These are phyloP conservation scores for Horisme vitalbata DNA, from an alignment of 2,888 invertebrate species.

Conservation along the genomic window DNA sequence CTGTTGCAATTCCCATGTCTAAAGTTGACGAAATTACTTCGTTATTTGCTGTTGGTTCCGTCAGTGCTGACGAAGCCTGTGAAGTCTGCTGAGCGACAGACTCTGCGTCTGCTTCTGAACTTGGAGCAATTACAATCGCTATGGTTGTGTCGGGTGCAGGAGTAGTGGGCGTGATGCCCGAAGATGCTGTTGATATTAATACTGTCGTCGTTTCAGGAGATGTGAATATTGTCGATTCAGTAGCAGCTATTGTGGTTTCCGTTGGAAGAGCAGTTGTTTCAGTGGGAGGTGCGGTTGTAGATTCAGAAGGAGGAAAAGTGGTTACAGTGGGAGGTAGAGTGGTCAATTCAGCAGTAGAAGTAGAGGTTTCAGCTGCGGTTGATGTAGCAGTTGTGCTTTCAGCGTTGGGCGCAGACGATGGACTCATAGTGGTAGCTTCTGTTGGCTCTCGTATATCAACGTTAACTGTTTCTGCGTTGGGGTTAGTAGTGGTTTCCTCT, in stretches of 20 bases:
- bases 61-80: conserved; percentile 39
- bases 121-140: conserved; percentile 26
- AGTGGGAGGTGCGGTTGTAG: conserved; percentile 13
- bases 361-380: too few relatives aligned
- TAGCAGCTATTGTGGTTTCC: conserved; percentile 25
- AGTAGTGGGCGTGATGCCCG: conserved; percentile 20
- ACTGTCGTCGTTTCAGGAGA: conserved; percentile 32
- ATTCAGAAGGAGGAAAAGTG: conserved; percentile 14
- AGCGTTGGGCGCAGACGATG: conserved; percentile 50
- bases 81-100: conserved; percentile 37
- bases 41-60: conserved; percentile 47
- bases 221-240: conserved; percentile 15
- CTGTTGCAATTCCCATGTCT: conserved; percentile 24
- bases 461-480: conserved; percentile 57
- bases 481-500: conserved; percentile 58
- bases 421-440: conserved; percentile 45
- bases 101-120: conserved; percentile 32
- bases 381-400: conserved; percentile 42
- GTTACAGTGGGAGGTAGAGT: conserved; percentile 16
- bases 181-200: conserved; percentile 23
- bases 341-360: conserved; percentile 18
- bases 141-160: conserved; percentile 24
- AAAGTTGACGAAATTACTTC: conserved; percentile 43
- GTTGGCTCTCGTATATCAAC: conserved; percentile 46
- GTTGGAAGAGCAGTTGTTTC: conserved; percentile 6